These are phyloP conservation scores for Misgurnus anguillicaudatus DNA, from an alignment of 2,113 vertebrate species.

Conservation along the genomic window DNA sequence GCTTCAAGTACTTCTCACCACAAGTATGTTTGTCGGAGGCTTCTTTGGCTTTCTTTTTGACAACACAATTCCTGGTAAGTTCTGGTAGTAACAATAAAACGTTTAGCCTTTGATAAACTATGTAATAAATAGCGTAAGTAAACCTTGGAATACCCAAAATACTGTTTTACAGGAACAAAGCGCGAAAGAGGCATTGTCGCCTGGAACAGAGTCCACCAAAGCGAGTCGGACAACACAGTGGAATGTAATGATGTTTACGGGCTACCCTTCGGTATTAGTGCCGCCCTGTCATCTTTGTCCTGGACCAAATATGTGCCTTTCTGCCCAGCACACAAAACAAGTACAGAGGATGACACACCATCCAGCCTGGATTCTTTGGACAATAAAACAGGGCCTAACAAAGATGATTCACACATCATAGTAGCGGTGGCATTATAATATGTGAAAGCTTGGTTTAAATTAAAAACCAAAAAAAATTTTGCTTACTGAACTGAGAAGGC, in stretches of 20 bases:
- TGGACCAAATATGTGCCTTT: conserved; percentile 80
- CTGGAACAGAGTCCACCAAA: conserved; percentile 80
- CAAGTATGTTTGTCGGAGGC: conserved; percentile 95
- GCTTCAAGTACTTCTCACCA: conserved; percentile 90
- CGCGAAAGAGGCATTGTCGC: conserved; percentile 84
- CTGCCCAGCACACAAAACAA: conserved; percentile 74
- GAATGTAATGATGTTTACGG: conserved; percentile 78
- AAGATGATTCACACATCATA: conserved; percentile 60
- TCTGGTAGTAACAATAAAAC: neutral
- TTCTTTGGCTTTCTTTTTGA: conserved; percentile 90
- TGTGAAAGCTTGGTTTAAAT: neutral
- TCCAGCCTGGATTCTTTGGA: conserved; percentile 47
- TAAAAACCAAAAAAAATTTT: too few relatives aligned
- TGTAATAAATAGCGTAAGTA: neutral
- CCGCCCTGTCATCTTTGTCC: conserved; percentile 67
- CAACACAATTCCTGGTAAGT: conserved; percentile 92
- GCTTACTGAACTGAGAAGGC: conserved; percentile 5
- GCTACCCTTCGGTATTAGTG: conserved; percentile 84
- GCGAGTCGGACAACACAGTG: conserved; percentile 61
- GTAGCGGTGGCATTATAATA: conserved; percentile 61
- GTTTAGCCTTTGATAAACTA: too few relatives aligned
- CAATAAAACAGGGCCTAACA: conserved; percentile 53
- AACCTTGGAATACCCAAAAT: neutral
- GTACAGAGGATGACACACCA: neutral
- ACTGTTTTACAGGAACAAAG: conserved; percentile 75